Conservation (phyloP, 1,140 invertebrate species). For the Centruroides vittatus region DNA sequence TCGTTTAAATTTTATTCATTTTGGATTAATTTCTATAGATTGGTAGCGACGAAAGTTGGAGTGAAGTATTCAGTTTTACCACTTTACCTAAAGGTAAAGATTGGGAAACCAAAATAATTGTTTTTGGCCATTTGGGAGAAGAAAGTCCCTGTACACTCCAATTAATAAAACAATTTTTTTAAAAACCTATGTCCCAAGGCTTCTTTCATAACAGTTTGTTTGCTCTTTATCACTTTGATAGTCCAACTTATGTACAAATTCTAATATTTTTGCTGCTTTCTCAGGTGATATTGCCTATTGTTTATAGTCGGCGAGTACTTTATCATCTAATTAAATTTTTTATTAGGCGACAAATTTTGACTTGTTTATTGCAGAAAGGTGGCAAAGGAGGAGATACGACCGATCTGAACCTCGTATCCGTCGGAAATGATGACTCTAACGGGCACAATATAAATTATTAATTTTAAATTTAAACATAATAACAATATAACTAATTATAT, state of each 20-base stretch:
- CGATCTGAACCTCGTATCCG: conserved; percentile 67
- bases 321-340: background rate
- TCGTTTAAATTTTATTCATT: no score
- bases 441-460: no score
- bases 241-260: no score
- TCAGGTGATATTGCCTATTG: conserved; percentile 79
- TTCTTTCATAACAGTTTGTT: conserved; percentile 72
- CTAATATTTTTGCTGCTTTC: background rate
- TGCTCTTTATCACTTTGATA: no score
- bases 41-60: conserved; percentile 65
- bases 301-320: conserved; percentile 52
- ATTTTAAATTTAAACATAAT: no score
- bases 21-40: conserved; percentile 30
- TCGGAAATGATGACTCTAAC: conserved; percentile 74
- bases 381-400: conserved; percentile 62
- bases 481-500: no score
- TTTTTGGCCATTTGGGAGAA: conserved; percentile 78
- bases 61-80: conserved; percentile 54
- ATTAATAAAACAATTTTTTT: conserved; percentile 60
- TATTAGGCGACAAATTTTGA: no score
- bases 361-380: conserved; percentile 39
- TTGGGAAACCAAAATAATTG: conserved; percentile 64
- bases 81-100: conserved; percentile 43
- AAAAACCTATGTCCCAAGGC: conserved; percentile 72
- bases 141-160: conserved; percentile 43